Evolutionary conservation across 2,113 vertebrate species (phyloP).

Genomic region (Rhipidura dahli): DNA sequence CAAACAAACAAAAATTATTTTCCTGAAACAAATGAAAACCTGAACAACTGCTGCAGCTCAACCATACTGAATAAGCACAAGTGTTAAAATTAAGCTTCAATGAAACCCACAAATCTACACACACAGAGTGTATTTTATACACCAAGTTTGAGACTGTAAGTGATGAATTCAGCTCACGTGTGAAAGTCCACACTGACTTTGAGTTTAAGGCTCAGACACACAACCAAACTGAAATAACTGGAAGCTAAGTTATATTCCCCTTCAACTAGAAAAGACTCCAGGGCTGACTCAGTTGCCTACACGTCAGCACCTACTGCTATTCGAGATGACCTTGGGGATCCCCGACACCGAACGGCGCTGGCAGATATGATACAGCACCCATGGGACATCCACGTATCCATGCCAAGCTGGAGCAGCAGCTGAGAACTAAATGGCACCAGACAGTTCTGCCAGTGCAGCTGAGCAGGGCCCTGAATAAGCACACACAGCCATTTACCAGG

Average conservation of each 20-base stretch:
- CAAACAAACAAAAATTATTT: neutral
- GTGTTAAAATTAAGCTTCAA: neutral
- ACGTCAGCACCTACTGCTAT: neutral
- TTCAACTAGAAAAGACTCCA: neutral
- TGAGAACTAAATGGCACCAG: neutral
- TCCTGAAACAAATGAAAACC: neutral
- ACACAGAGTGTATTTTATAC: neutral
- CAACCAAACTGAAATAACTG: neutral
- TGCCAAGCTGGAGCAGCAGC: neutral
- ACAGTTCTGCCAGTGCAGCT: neutral
- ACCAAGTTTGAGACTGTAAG: neutral
- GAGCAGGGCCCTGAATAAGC: neutral
- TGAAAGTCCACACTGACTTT: neutral
- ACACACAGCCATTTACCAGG: neutral
- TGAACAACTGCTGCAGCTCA: neutral
- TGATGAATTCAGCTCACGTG: neutral
- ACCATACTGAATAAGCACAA: neutral
- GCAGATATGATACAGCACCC: neutral
- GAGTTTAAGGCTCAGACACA: neutral
- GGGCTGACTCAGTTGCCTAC: neutral
- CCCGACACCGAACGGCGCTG: accelerated
- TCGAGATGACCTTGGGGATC: neutral
- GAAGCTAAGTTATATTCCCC: neutral
- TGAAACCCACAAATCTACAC: neutral
- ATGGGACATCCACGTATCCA: neutral